Percentiles rank a stretch among this genome's conserved stretches.
Conservation (phyloP, 2,113 vertebrate genomes). For the Odocoileus hemionus region DNA sequence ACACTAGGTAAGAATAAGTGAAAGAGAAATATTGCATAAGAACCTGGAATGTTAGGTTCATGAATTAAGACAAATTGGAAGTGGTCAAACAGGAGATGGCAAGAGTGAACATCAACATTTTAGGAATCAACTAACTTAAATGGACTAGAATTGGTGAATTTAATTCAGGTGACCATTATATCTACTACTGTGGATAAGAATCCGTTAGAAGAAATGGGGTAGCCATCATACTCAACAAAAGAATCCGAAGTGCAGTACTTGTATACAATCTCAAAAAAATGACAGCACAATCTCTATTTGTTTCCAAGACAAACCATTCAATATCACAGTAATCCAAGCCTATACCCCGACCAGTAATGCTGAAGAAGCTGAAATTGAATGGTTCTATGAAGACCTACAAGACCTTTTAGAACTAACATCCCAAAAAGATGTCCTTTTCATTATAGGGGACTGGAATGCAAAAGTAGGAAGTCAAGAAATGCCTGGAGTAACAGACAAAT, state of each 20-base stretch:
- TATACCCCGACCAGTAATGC: neutral
- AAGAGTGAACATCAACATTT: neutral
- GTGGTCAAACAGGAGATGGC: neutral
- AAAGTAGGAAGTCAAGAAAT: neutral
- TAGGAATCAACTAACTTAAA: neutral
- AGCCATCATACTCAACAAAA: neutral
- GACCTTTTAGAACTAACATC: neutral
- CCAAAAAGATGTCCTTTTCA: neutral
- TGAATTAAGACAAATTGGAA: neutral
- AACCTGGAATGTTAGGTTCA: neutral
- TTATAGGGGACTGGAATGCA: neutral
- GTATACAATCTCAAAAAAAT: neutral
- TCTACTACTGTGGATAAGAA: neutral
- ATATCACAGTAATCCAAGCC: neutral
- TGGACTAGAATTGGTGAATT: neutral
- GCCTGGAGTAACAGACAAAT: neutral
- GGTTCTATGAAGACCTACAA: neutral
- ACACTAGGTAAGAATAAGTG: neutral
- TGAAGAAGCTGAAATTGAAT: neutral
- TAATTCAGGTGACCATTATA: neutral
- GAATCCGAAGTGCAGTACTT: neutral
- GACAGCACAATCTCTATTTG: fast-evolving
- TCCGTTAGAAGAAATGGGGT: neutral
- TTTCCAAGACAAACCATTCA: neutral
- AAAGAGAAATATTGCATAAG: neutral